Base-by-base conservation (phyloP, 2,797 vertebrate species). In the Knipowitschia caucasica region DNA sequence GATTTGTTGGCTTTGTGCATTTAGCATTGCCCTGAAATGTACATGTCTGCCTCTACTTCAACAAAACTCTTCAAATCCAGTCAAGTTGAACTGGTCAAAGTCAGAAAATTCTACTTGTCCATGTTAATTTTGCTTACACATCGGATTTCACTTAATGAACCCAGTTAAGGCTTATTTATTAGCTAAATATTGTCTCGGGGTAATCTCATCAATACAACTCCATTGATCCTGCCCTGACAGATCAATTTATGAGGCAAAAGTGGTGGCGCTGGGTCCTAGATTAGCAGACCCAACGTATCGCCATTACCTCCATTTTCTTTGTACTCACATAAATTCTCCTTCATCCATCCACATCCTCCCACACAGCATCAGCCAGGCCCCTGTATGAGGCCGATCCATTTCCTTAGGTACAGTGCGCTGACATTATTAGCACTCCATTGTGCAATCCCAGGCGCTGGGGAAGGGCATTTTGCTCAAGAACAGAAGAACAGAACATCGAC, bases 391-490 rank as follows among this genome's bases (percentile, higher is more conserved):
- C 62, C 65, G 40, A 76, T 83, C 75, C 67, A 76, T 85, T 83
- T 77, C 65, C 54, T 67, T 61, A 74, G 73, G 67, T 78, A 65
- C 72, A 66, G 59, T 63, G 60, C 56, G 61, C 29, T 77, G 78
- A 83, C 75, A 72, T 82, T 85, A 81, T 77, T 77, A 80, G 73
- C 68, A 49, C 67, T 70, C 56, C 49, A 64, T 71, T 59, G 69
- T 81, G 73, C 55, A 67, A 77, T 81, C 54, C 62, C 71, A 50
- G 53, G 50, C 62, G 47, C 62, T 59, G 63, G 69, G 54, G 53
- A 76, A 79, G 73, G 74, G 77, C 66, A 34, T 53, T 66, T 29
- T 31, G 15, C 35, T 40, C 61, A 36, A 35, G 54, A 60, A 50
- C 59, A 31, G 23, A 36, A n/a, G 29, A 51, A 52, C 30, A 11